phyloP scores from a whole-genome alignment of 2,113 vertebrate species.

The Leucopternis melanops region DNA sequence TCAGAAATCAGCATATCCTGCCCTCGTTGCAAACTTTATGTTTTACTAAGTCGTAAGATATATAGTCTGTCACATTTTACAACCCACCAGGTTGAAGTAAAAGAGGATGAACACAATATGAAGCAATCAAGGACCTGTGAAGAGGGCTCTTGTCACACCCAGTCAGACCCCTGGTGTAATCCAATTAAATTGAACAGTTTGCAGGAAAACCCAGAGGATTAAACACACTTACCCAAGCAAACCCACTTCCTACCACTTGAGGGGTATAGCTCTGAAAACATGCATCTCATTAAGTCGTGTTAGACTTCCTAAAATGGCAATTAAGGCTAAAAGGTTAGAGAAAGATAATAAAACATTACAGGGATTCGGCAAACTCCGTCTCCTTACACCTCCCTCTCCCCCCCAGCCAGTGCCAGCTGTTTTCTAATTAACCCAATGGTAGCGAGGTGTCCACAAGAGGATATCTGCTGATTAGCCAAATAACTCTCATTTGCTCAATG shows the following conservation, averaged over 20 bases:
- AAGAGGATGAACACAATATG: neutral
- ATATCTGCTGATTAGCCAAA: conserved; percentile 28
- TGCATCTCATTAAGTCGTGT: conserved; percentile 6
- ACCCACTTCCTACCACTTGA: conserved; percentile 5
- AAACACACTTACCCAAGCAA: conserved; percentile 3
- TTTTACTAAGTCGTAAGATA: neutral
- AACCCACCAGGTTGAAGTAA: neutral
- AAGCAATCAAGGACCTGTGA: neutral
- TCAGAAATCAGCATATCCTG: neutral
- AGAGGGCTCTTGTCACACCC: neutral
- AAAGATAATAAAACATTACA: conserved; percentile 12
- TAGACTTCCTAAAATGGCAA: conserved; percentile 35
- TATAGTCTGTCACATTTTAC: neutral
- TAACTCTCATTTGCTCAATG: conserved; percentile 39
- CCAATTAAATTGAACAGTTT: conserved; percentile 19
- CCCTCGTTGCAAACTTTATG: neutral
- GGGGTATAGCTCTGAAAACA: neutral
- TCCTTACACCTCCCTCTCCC: neutral
- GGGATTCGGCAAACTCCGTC: neutral
- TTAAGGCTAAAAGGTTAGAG: conserved; percentile 43
- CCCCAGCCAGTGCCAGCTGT: conserved; percentile 11
- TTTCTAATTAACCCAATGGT: conserved; percentile 45
- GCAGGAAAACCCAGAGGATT: neutral
- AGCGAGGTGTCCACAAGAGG: neutral
- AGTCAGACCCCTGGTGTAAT: conserved; percentile 25